Percentiles rank a stretch among this genome's conserved stretches.
These are phyloP conservation scores for Galago senegalensis DNA, from an alignment of 2,797 vertebrate species.

Conservation along the genomic window DNA sequence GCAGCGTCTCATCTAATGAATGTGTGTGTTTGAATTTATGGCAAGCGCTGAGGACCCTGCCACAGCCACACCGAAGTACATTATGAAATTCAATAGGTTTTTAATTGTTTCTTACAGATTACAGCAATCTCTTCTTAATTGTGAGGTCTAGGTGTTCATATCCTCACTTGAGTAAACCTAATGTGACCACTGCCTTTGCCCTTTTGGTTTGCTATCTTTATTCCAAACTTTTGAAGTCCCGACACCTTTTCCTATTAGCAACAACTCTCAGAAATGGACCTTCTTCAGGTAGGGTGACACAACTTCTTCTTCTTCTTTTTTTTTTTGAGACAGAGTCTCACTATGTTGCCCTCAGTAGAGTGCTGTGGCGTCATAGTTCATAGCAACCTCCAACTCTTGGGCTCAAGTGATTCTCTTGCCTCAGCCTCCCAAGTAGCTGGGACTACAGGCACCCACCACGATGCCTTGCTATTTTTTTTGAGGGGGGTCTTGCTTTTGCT, in stretches of 20 bases:
- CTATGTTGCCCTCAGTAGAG: too few species aligned
- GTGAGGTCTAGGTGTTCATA: neutral
- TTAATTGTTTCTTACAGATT: neutral
- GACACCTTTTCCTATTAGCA: too few species aligned
- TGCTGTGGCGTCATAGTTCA: too few species aligned
- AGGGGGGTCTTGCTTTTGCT: too few species aligned
- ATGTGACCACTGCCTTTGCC: neutral
- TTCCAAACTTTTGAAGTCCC: neutral
- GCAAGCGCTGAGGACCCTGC: neutral
- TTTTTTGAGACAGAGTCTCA: too few species aligned
- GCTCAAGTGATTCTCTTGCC: too few species aligned
- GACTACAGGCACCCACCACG: too few species aligned
- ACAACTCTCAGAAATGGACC: neutral
- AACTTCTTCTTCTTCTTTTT: neutral
- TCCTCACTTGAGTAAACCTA: neutral
- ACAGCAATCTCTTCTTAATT: neutral
- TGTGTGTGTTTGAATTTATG: neutral
- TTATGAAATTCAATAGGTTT: conserved; percentile 3
- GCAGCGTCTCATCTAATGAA: neutral
- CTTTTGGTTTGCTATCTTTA: neutral
- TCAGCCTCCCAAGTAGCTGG: too few species aligned
- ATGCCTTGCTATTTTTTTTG: too few species aligned
- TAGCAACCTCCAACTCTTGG: too few species aligned
- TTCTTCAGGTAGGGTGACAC: neutral
- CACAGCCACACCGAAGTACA: neutral